Base-by-base conservation (phyloP, 2,113 vertebrate species). In the Telmatochromis sp. region DNA sequence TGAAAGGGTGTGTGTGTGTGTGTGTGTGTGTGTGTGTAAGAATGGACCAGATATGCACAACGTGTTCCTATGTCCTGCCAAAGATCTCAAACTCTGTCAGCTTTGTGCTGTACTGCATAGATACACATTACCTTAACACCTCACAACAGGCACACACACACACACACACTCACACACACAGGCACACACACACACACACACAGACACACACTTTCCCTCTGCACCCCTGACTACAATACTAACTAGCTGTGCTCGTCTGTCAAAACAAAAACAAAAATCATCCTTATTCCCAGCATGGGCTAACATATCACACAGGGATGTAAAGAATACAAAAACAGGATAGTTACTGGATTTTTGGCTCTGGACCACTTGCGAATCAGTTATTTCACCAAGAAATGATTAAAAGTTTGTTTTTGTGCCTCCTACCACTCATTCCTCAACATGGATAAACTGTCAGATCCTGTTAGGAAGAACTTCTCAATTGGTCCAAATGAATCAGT, bases 231-330 rank as follows among this genome's bases (percentile, higher is more conserved):
- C 84, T 80, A 3, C 81, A 91, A 88, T 89, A 60, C 28, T 47
- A 89, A 94, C 93, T 86, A 87, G 47, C 65, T 83, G 80, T 80
- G 85, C 81, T 87, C 37, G 85, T 91, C 88, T 68, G 86, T 91
- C 91, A 88, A 84, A 85, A 87, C 42, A 47, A 75, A 47, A 28
- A 75, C 19, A 50, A 78, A 50, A 78, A 31, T 50, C 71, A n/a
- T 65, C 33, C 14, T 50, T n/a, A 28, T 57, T 65, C 26, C 9
- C 12, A 42, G 81, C 37, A 50, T 19, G 57, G 5, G 33, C 23
- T 58, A 23, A 68, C 5, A 7, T 37, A 53, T 33, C 35, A 78
- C 12, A 15, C 13, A 37, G 8, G 11, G 28, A 75, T 33, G 50
- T 40, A 47, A 85, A 78, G 40, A 83, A 28, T 7, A 28, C 2